Conservation (phyloP, 2,888 invertebrate genomes). For the Automeris io region DNA sequence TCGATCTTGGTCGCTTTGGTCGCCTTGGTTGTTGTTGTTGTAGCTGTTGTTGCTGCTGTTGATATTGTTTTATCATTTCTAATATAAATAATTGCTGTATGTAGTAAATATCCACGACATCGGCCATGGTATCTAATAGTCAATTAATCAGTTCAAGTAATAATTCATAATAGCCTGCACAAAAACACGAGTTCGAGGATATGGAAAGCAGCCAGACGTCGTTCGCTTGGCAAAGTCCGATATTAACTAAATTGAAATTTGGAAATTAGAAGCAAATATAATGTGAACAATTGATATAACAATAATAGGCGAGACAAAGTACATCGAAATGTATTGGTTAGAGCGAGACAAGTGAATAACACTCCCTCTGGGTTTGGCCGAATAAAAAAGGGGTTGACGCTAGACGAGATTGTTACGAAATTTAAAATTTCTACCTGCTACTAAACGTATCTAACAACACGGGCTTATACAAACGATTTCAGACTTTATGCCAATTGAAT, state of each 20-base stretch:
- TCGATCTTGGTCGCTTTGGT: too few species aligned
- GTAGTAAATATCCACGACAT: too few species aligned
- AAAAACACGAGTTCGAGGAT: slow-evolving; percentile 55
- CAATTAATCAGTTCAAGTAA: slow-evolving; percentile 28
- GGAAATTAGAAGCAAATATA: slow-evolving; percentile 75
- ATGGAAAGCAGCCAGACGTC: slow-evolving; percentile 64
- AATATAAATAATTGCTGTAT: too few species aligned
- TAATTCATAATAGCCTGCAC: slow-evolving; percentile 35
- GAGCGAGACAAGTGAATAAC: slow-evolving; percentile 40
- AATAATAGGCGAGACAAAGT: slow-evolving; percentile 73
- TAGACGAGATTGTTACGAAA: slow-evolving; percentile 65
- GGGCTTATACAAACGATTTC: slow-evolving; percentile 31
- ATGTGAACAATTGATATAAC: slow-evolving; percentile 75
- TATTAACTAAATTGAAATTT: slow-evolving; percentile 77
- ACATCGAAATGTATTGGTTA: slow-evolving; percentile 34
- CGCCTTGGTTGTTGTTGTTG: too few species aligned
- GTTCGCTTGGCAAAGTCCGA: slow-evolving; percentile 70
- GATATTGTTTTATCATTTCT: too few species aligned
- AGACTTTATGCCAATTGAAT: slow-evolving; percentile 33
- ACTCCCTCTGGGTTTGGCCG: slow-evolving; percentile 67
- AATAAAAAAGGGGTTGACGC: slow-evolving; percentile 71
- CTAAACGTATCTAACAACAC: slow-evolving; percentile 35
- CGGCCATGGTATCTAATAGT: too few species aligned
- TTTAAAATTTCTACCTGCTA: slow-evolving; percentile 65
- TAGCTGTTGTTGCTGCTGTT: too few species aligned